Base-by-base conservation (phyloP, 2,888 invertebrate genomes). In the Machimus rusticus region DNA sequence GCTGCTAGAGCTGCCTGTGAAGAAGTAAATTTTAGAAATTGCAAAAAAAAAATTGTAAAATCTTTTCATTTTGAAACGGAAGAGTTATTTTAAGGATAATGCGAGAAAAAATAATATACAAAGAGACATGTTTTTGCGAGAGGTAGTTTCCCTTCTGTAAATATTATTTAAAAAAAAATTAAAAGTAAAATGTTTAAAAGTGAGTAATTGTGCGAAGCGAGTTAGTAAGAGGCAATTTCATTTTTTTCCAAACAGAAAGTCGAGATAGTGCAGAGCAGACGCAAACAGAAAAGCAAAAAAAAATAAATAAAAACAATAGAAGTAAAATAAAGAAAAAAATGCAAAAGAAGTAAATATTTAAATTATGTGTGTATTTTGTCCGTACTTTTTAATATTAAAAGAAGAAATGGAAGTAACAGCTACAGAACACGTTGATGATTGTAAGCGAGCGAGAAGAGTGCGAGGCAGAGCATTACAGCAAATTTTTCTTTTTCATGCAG, bases 291-390 rank as follows among this genome's bases (percentile, higher is more conserved):
- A 79, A 39, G 34, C 28, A 46, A 28, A 39, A 34, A 2, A 39
- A 78, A 79, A 46, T n/a, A n/a, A n/a, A n/a, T n/a, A 46, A 39
- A 79, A 46, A 79, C 43, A 46, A 79, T 79, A 79, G 43, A 79
- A 79, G 28, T 79, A 19, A 79, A 79, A 79, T 79, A 79, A 79
- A 19, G 43, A 78, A 77, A 12, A 16, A 78, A 39, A 39, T 23
- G 28, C 37, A 82, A 28, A 57, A 82, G 55, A 82, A 66, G 66
- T 66, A 82, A 55, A 82, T 28, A 82, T 51, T 82, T 82, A 85
- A 74, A 85, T 85, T 85, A 85, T 82, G 82, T 82, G 82, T 82
- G 82, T 82, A 82, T 82, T 79, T 79, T 79, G 79, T 79, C 79
- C 79, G 79, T 79, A 79, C 43, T 79, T 79, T 79, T 79, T 46